These are phyloP conservation scores for Micromesistius poutassou DNA, from an alignment of 2,797 vertebrate genomes.

Conservation along the genomic window DNA sequence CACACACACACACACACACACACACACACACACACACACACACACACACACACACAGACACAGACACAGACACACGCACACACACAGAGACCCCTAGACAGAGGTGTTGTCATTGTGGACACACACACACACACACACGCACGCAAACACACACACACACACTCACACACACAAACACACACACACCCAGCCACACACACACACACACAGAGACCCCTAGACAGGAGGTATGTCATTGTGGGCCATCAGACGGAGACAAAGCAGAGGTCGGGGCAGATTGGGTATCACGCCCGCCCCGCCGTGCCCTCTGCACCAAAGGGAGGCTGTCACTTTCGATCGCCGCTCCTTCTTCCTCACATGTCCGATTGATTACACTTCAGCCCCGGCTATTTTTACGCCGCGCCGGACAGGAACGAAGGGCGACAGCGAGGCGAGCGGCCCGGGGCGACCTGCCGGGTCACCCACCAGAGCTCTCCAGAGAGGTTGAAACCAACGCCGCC, in stretches of 20 bases:
- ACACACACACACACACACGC: too few species aligned
- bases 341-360: conserved; percentile 53
- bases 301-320: conserved; percentile 50
- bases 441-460: too few species aligned
- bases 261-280: conserved; percentile 53
- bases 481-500: neutral
- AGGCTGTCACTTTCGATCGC: conserved; percentile 55
- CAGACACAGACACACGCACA: too few species aligned
- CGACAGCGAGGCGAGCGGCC: neutral
- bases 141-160: too few species aligned
- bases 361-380: conserved; percentile 66
- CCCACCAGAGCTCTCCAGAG: neutral
- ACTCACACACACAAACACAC: too few species aligned
- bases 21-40: too few species aligned
- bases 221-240: conserved; percentile 16
- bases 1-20: too few species aligned
- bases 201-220: neutral
- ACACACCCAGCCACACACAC: neutral
- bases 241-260: conserved; percentile 24
- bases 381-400: conserved; percentile 55
- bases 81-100: too few species aligned
- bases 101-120: conserved; percentile 8
- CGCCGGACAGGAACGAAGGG: conserved; percentile 10
- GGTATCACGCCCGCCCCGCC: conserved; percentile 57
- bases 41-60: too few species aligned